A percentile compares a stretch with the other conserved stretches of the same genome.
Evolutionary conservation across 2,797 vertebrate species (phyloP).

Genomic region (Smutsia gigantea): DNA sequence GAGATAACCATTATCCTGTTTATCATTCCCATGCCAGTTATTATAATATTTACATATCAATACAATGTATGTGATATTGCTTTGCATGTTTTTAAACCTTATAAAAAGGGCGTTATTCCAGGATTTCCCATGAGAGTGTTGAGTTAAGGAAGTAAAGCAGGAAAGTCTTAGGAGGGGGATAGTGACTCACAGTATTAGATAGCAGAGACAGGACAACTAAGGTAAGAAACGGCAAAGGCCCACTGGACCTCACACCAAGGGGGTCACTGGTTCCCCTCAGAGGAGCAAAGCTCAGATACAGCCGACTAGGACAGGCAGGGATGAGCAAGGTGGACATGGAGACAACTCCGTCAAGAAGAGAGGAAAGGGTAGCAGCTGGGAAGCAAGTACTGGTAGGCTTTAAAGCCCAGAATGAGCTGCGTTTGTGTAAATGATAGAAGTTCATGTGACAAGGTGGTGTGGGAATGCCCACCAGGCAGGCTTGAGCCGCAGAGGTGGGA

Average conservation of each 20-base stretch:
- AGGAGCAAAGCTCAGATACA: background rate
- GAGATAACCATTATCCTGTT: background rate
- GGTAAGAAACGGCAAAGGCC: background rate
- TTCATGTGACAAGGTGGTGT: background rate
- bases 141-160: background rate
- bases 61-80: background rate
- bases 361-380: background rate
- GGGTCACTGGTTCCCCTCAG: background rate
- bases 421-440: background rate
- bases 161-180: background rate
- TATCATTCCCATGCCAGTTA: conserved; percentile 10
- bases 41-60: background rate
- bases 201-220: background rate
- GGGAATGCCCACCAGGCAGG: too few relatives aligned
- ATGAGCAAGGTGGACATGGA: background rate
- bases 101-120: background rate
- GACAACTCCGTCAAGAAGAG: background rate
- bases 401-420: background rate
- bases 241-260: background rate
- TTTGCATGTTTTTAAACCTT: background rate
- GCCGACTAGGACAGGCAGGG: background rate
- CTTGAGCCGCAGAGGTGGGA: background rate
- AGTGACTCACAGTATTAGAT: background rate
- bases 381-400: background rate
- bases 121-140: background rate